Conservation (phyloP, 2,113 vertebrate genomes). For the Notothenia coriiceps region DNA sequence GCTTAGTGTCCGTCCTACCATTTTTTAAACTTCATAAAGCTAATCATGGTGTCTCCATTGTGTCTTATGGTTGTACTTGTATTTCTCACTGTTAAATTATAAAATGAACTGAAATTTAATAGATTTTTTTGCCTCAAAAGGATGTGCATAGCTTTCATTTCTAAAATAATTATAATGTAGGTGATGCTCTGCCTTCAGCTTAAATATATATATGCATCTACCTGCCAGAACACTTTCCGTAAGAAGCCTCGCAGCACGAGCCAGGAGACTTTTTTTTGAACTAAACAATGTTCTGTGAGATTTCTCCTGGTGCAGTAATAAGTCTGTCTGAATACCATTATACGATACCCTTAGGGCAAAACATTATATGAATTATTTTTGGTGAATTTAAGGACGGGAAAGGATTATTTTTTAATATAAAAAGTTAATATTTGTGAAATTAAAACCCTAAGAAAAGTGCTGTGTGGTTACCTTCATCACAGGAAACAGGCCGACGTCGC, state of each 20-base stretch:
- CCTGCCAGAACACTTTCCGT: slow-evolving; percentile 45
- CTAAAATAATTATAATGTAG: slow-evolving; percentile 3
- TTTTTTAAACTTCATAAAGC: no score
- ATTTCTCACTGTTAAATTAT: no score
- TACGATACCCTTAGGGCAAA: slow-evolving; percentile 46
- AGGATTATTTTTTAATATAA: slow-evolving; percentile 9
- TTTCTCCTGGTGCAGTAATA: slow-evolving; percentile 50
- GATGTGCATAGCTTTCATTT: neutral
- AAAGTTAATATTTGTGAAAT: slow-evolving; percentile 39
- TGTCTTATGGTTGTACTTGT: no score
- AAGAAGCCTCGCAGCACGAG: slow-evolving; percentile 29
- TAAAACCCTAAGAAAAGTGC: slow-evolving; percentile 4
- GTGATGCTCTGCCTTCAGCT: slow-evolving; percentile 10
- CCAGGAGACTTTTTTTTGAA: slow-evolving; percentile 49
- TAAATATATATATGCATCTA: slow-evolving; percentile 36
- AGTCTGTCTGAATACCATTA: slow-evolving; percentile 46
- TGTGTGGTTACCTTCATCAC: slow-evolving; percentile 79
- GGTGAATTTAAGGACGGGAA: neutral
- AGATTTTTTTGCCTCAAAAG: neutral
- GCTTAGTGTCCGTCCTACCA: no score
- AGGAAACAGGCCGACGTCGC: slow-evolving; percentile 86
- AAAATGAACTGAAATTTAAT: no score
- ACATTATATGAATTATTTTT: slow-evolving; percentile 55
- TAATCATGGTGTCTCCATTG: no score
- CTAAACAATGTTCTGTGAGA: slow-evolving; percentile 43